Evolutionary conservation across 2,113 vertebrate species (phyloP).

Genomic region (Rafetus swinhoei): DNA sequence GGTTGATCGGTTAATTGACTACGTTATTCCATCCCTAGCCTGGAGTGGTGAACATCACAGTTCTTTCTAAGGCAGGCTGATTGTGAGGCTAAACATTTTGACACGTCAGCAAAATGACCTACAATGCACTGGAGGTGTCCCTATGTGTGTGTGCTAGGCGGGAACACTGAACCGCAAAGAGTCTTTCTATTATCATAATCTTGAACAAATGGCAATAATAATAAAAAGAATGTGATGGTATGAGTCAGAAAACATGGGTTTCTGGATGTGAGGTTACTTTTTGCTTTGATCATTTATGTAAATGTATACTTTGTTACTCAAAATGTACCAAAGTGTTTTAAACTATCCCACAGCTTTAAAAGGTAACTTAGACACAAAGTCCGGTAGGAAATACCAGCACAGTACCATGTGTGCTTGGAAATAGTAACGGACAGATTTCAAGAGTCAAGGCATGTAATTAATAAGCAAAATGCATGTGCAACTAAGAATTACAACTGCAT

Average conservation of each 20-base stretch:
- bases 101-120: no score
- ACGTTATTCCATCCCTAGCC: no score
- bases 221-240: background rate
- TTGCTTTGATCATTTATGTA: background rate
- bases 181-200: no score
- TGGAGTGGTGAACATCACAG: no score
- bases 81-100: no score
- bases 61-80: no score
- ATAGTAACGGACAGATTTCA: background rate
- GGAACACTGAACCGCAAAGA: no score
- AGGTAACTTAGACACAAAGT: background rate
- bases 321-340: background rate
- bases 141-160: no score
- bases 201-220: background rate
- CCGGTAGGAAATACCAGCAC: background rate
- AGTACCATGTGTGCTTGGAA: background rate
- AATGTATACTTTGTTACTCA: background rate
- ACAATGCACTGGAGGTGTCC: no score
- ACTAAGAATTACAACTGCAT: background rate
- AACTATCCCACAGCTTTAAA: background rate
- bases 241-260: background rate
- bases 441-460: background rate
- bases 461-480: background rate
- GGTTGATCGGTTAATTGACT: no score
- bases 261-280: background rate